Conservation (phyloP, 2,113 vertebrate genomes). For the Capreolus pygargus region DNA sequence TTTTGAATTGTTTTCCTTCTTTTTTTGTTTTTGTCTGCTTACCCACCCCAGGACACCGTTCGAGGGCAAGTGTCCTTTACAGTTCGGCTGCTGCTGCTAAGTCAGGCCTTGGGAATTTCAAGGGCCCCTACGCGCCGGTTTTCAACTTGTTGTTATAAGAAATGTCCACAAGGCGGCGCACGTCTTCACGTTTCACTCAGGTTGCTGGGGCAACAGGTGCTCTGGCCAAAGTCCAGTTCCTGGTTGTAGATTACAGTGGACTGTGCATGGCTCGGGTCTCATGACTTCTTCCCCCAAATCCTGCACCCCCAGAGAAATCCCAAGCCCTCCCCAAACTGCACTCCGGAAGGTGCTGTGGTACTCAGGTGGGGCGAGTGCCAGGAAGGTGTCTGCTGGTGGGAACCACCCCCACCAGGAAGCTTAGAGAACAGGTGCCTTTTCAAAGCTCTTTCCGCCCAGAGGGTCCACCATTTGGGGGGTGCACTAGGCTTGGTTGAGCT, state of each 20-base stretch:
- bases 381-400: neutral
- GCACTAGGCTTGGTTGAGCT: neutral
- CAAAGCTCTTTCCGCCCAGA: neutral
- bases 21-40: neutral
- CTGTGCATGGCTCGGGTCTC: neutral
- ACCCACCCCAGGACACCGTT: neutral
- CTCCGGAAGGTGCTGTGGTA: neutral
- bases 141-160: neutral
- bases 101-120: neutral
- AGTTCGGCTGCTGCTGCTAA: neutral
- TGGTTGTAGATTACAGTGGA: neutral
- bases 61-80: neutral
- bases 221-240: neutral
- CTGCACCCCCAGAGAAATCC: neutral
- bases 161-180: neutral
- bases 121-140: neutral
- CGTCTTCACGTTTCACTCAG: neutral
- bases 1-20: neutral
- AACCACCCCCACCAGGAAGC: neutral
- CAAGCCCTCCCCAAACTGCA: neutral
- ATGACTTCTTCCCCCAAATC: neutral
- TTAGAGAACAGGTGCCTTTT: neutral
- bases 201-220: neutral
- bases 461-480: neutral
- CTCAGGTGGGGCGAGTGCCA: neutral